Base-by-base conservation (phyloP, 35 echinoderm and acorn worm species). In the Hemicentrotus pulcherrimus region DNA sequence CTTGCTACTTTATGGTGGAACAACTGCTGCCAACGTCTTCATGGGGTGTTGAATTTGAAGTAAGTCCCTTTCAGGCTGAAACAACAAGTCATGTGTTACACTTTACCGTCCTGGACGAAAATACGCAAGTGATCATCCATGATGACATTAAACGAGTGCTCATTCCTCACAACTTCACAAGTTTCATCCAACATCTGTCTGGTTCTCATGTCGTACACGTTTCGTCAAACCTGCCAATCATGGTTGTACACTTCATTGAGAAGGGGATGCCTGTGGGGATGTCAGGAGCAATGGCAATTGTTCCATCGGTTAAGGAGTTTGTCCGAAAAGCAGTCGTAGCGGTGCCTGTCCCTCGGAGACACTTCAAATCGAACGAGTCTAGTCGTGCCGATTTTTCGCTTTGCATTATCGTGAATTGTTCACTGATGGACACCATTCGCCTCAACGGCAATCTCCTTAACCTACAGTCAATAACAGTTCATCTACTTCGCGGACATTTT, bases 1-100 rank as follows among this genome's bases (percentile, higher is more conserved):
- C 65, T n/a, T 78, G 65, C 65, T 78, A 78, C 65, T 78, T 78
- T 78, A 78, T 78, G 65, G 65, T 78, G 24, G 65, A 78, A 28
- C 65, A 78, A n/a, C 24, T 78, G 4, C 7, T 78, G 22, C 65
- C 65, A 78, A 78, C 65, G 19, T 78, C 65, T n/a, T 78, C 28
- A 28, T 78, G 65, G 65, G 65, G 65, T 28, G 65, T 78, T 28
- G 65, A 78, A 28, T 78, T 78, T 7, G 65, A 78, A 78, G 65
- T 78, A 6, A 78, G 65, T 28, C 65, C 65, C 19, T 78, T 78
- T 28, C 22, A n/a, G 24, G 22, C 28, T 28, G 65, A 78, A 7
- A 78, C 65, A 8, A 78, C 22, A 30, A 22, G 28, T 78, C 65
- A 78, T n/a, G 65, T 78, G 28, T 78, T 78, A 28, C 22, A 78